Conservation (phyloP, 2,888 invertebrate genomes). For the Calameuta pallipes region DNA sequence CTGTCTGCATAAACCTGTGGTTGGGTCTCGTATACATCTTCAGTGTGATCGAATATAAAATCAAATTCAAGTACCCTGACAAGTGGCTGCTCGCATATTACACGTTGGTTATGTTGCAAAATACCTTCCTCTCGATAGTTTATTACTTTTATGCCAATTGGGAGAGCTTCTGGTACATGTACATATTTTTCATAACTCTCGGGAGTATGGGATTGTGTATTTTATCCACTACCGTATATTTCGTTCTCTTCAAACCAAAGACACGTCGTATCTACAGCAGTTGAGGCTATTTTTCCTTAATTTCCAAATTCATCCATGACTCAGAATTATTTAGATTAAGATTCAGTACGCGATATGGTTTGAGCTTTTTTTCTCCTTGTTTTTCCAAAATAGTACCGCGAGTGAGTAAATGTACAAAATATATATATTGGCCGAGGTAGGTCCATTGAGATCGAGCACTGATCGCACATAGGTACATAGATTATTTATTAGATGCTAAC, state of each 20-base stretch:
- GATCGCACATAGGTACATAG: slow-evolving; percentile 1
- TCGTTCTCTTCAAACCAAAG: slow-evolving; percentile 56
- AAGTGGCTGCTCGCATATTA: slow-evolving; percentile 79
- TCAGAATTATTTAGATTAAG: background rate
- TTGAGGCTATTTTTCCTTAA: background rate
- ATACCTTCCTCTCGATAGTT: slow-evolving; percentile 75
- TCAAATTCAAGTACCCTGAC: slow-evolving; percentile 79
- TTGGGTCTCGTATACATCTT: slow-evolving; percentile 81
- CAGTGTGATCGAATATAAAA: slow-evolving; percentile 82
- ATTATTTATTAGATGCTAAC: slow-evolving; percentile 23
- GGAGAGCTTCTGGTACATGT: slow-evolving; percentile 79
- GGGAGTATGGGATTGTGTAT: slow-evolving; percentile 65
- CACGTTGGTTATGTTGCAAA: slow-evolving; percentile 75
- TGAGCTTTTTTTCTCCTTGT: background rate
- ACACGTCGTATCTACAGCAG: slow-evolving; percentile 49
- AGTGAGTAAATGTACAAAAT: background rate
- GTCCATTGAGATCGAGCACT: background rate
- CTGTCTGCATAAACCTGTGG: slow-evolving; percentile 68
- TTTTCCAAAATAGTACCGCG: background rate
- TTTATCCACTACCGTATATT: slow-evolving; percentile 52
- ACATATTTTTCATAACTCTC: slow-evolving; percentile 73
- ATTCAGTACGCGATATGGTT: background rate
- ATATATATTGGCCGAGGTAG: slow-evolving; percentile 2
- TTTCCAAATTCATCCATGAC: background rate
- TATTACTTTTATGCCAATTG: slow-evolving; percentile 74